Base-by-base conservation (phyloP, 2,797 vertebrate species). In the Neosilurus hyrtlii region DNA sequence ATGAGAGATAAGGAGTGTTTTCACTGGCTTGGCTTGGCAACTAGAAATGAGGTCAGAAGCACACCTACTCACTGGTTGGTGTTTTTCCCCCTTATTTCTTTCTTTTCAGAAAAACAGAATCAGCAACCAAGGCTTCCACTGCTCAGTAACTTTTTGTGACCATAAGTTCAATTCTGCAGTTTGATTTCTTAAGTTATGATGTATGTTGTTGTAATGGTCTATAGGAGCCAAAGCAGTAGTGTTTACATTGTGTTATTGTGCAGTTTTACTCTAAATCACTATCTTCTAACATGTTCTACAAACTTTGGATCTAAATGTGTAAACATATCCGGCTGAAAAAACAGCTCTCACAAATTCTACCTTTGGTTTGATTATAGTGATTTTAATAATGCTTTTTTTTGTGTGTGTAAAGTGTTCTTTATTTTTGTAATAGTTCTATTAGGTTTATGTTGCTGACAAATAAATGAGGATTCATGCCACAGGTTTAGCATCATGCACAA, bases 1-100 rank as follows among this genome's bases (percentile, higher is more conserved):
- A 11, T 59, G 59, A 77, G 70, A 37, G 77, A 73, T 73, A 79
- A 56, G 70, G 57, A 66, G 68, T 80, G 63, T 85, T 85, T 85
- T 65, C 57, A 43, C 66, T 80, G 77, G 71, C 81, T 61, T 76
- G 71, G 30, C 26, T 70, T 68, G 52, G 63, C 56, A 71, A 49
- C 74, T 79, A 77, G 43, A 83, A 86, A 65, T 65, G 20, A 76
- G 71, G 84, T 83, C 57, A 80, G 67, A 74, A 63, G 30, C 30
- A 59, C 72, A 30, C 72, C 16, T 79, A 66, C 74, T 68, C 18
- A 30, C 35, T n/a, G 20, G n/a, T 73, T 57, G 24, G 20, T 20
- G n/a, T 22, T 57, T 51, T 83, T n/a, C 70, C 18, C 18, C 12
- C 16, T 16, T 14, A 14, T 56, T 63, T 59, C 20, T 16, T 9